phyloP scores from a whole-genome alignment of 1,140 invertebrate genomes.

The Halyomorpha halys region DNA sequence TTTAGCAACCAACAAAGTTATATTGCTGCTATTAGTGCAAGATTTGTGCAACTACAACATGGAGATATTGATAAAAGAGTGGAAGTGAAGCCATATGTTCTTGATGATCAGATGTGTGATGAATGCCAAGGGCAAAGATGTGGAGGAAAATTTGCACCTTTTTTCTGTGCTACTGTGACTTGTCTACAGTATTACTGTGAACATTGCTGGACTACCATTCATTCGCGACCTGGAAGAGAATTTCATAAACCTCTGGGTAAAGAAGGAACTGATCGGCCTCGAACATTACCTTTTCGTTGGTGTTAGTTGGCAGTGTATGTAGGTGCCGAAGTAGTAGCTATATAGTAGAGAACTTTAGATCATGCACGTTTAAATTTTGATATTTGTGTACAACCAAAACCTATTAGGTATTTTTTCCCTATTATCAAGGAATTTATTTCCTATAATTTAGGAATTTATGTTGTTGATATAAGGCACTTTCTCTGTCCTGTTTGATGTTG shows the following conservation, averaged over 20 bases:
- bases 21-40: slow-evolving; percentile 94
- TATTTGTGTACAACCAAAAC: too few relatives aligned
- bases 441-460: too few relatives aligned
- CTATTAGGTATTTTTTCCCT: too few relatives aligned
- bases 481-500: too few relatives aligned
- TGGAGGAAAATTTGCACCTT: slow-evolving; percentile 94
- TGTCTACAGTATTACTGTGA: slow-evolving; percentile 99
- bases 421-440: too few relatives aligned
- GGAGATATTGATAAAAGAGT: slow-evolving; percentile 96
- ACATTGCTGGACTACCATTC: slow-evolving; percentile 97
- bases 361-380: too few relatives aligned
- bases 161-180: slow-evolving; percentile 98
- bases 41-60: slow-evolving; percentile 97
- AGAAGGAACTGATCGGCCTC: slow-evolving; percentile 48
- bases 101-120: slow-evolving; percentile 99
- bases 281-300: too few relatives aligned
- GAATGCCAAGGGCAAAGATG: slow-evolving; percentile 96
- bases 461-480: too few relatives aligned
- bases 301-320: too few relatives aligned
- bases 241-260: slow-evolving; percentile 99
- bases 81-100: slow-evolving; percentile 96
- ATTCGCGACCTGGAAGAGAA: slow-evolving; percentile 89
- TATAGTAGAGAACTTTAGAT: too few relatives aligned
- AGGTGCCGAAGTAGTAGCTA: too few relatives aligned
- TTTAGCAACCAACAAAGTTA: slow-evolving; percentile 99